These are phyloP conservation scores for Pseudochaenichthys georgianus DNA, from an alignment of 2,797 vertebrate species.

Conservation along the genomic window DNA sequence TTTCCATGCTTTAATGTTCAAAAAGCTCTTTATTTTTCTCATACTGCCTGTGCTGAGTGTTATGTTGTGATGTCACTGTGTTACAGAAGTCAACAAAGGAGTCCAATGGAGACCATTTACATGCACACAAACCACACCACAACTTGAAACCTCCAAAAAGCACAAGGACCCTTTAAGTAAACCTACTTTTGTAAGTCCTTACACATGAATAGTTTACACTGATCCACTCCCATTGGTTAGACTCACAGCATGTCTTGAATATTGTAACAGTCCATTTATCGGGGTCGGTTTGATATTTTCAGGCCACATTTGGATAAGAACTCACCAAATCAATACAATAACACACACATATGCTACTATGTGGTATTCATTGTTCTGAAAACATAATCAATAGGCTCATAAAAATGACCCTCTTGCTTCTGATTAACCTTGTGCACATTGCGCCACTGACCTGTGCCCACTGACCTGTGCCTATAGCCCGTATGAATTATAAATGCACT, in stretches of 20 bases:
- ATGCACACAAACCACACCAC: no score
- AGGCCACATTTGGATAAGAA: conserved; percentile 64
- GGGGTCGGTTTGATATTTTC: conserved; percentile 63
- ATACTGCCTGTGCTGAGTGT: background rate
- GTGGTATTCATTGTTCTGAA: conserved; percentile 74
- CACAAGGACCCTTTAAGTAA: no score
- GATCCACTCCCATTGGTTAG: conserved; percentile 22
- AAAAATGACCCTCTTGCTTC: conserved; percentile 76
- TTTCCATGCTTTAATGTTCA: no score
- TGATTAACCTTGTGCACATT: conserved; percentile 78
- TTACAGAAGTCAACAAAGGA: no score
- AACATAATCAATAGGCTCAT: conserved; percentile 81
- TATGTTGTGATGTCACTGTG: no score
- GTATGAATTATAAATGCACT: conserved; percentile 81
- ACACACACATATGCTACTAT: conserved; percentile 68
- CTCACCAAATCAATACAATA: conserved; percentile 71
- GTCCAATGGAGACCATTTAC: no score
- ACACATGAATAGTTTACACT: conserved; percentile 5
- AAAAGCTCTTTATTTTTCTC: no score
- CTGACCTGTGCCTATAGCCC: conserved; percentile 76
- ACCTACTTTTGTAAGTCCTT: no score
- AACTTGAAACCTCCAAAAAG: no score
- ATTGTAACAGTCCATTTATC: conserved; percentile 57
- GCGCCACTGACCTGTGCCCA: conserved; percentile 71
- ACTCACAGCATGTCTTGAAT: conserved; percentile 46